A percentile compares a stretch with the other conserved stretches of the same genome.
phyloP scores from a whole-genome alignment of 1,140 invertebrate genomes.

The Cotesia chilonis region DNA sequence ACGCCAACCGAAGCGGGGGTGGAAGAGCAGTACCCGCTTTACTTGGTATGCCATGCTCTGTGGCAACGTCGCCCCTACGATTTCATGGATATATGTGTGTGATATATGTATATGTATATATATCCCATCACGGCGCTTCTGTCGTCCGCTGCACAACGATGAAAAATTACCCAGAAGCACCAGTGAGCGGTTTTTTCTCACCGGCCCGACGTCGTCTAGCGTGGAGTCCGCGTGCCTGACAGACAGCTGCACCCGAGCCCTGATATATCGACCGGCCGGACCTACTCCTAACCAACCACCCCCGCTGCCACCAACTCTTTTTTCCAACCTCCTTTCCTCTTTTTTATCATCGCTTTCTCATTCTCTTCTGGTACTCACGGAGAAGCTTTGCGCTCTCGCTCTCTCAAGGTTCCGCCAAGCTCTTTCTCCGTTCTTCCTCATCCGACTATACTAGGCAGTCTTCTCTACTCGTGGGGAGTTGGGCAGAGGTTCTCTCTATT shows the following conservation, averaged over 20 bases:
- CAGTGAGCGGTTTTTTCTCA: conserved; percentile 45
- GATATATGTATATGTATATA: no score
- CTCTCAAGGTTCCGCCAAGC: not conserved
- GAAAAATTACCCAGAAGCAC: conserved; percentile 64
- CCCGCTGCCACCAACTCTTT: conserved; percentile 23
- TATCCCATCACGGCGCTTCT: conserved; percentile 51
- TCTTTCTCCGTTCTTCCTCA: no score
- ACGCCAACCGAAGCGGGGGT: conserved; percentile 7
- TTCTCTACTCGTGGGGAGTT: conserved; percentile 34
- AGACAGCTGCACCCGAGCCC: conserved; percentile 64
- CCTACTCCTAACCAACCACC: conserved; percentile 38
- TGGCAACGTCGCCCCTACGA: conserved; percentile 38
- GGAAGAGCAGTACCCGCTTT: conserved; percentile 2
- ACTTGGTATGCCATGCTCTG: conserved; percentile 16
- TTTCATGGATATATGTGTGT: no score
- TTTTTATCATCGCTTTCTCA: not conserved
- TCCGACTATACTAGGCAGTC: not conserved
- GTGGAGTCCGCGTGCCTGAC: conserved; percentile 60
- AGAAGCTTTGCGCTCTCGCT: not conserved
- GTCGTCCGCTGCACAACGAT: conserved; percentile 59
- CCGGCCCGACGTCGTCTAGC: conserved; percentile 54
- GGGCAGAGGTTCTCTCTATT: conserved; percentile 34
- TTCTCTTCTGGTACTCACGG: no score
- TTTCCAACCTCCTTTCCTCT: conserved; percentile 27
- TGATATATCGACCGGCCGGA: conserved; percentile 62